Evolutionary conservation across 2,797 vertebrate genomes (phyloP), one percentile per base, ranked within the genome.

Genomic region (Sebastes diploproa): DNA sequence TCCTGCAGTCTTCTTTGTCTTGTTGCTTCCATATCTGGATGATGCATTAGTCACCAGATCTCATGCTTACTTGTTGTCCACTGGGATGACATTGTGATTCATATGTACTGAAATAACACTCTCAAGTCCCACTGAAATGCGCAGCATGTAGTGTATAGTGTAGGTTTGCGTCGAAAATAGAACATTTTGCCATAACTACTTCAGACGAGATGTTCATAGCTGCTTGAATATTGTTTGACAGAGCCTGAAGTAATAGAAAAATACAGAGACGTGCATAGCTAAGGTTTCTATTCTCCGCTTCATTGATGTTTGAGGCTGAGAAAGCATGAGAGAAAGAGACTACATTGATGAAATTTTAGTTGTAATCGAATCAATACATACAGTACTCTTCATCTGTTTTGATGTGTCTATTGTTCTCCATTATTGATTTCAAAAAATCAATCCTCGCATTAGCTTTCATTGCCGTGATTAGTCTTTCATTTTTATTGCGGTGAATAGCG

Each of bases 371-470:
- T 93, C 91, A 78, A 89, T 91, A 65, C 6, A 50, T 75, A 67
- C 59, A 76, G 72, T 78, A 20, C 79, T 73, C 71, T 80, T 83
- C 77, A 86, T 92, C 80, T 77, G 50, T 88, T 88, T 73, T 89
- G 81, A 91, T 90, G 82, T 77, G 86, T 89, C 88, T 88, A 82
- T 91, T 91, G 75, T 88, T 92, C 68, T 76, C 65, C 7, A 7
- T 73, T 77, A 91, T 90, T 75, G 91, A 92, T 88, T 22, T 38
- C 7, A 82, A 85, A 76, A 75, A 89, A 86, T 91, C 89, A 69
- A 84, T 88, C 22, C 32, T 14, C 8, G 10, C 77, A 84, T 89
- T 89, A 81, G 68, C 75, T 89, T 83, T 86, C 66, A 87, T 82
- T 77, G 75, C 78, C 11, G 27, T 80, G 72, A 88, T 85, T 80